These are phyloP conservation scores for Engraulis encrasicolus DNA, from an alignment of 2,113 vertebrate species.

Conservation along the genomic window DNA sequence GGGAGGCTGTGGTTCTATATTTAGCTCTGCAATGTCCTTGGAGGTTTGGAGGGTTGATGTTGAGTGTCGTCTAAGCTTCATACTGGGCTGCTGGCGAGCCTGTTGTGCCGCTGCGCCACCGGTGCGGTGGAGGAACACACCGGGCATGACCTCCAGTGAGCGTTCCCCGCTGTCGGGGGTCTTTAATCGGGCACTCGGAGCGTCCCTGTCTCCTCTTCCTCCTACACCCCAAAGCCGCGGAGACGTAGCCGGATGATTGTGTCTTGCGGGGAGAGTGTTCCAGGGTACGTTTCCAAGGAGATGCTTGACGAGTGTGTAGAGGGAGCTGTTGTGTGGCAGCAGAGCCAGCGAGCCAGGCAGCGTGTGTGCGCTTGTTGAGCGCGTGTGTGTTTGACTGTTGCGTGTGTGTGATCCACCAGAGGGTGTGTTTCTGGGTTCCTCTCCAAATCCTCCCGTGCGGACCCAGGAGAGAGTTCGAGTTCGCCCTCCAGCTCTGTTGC, in stretches of 20 bases:
- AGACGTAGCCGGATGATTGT: background rate
- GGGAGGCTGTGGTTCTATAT: too few relatives aligned
- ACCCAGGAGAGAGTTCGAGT: background rate
- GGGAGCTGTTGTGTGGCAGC: constrained; percentile 69
- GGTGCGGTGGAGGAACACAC: constrained; percentile 83
- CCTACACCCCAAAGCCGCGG: background rate
- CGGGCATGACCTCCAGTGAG: constrained; percentile 77
- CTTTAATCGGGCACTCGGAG: background rate
- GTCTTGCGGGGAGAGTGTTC: background rate
- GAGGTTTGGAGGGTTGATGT: constrained; percentile 67
- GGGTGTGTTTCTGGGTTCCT: background rate
- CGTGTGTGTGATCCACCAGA: background rate
- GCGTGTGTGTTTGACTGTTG: too few relatives aligned
- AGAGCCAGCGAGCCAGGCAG: constrained; percentile 51
- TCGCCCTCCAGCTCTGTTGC: background rate
- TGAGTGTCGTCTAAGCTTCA: constrained; percentile 52
- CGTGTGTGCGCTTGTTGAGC: too few relatives aligned
- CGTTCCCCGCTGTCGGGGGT: constrained; percentile 32
- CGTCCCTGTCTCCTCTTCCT: background rate
- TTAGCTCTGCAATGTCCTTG: constrained; percentile 37
- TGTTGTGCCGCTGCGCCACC: constrained; percentile 74
- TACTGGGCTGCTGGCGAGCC: constrained; percentile 74
- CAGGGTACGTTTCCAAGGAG: constrained; percentile 67
- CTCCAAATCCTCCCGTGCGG: background rate
- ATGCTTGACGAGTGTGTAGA: constrained; percentile 73